Conservation (phyloP, 2,888 invertebrate species). For the Oscheius sp. region DNA sequence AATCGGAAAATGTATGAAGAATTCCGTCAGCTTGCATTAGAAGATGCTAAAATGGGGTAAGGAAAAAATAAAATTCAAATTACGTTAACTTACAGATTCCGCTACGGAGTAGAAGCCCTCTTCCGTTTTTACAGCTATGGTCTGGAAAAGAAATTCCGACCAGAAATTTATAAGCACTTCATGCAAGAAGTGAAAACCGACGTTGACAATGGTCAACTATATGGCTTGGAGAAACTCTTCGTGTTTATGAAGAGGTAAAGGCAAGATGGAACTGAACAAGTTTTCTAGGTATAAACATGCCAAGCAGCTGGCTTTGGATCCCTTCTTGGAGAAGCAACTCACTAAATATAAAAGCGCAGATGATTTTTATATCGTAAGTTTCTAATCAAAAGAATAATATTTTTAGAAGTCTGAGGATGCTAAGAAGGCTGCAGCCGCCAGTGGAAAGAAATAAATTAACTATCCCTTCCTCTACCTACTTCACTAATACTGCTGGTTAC, state of each 20-base stretch:
- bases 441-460: neutral
- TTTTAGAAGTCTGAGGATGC: constrained; percentile 13
- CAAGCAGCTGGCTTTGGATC: constrained; percentile 71
- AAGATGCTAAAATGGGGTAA: constrained; percentile 89
- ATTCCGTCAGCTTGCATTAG: constrained; percentile 88
- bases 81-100: constrained; percentile 45
- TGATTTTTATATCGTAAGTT: constrained; percentile 68
- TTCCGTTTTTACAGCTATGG: constrained; percentile 99
- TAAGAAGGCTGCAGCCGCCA: neutral
- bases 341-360: constrained; percentile 73
- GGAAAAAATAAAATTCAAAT: neutral
- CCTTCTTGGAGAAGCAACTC: constrained; percentile 71
- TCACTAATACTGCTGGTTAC: neutral
- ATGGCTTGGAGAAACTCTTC: constrained; percentile 99
- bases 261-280: neutral
- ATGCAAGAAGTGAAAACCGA: constrained; percentile 75
- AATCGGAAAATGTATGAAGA: constrained; percentile 98
- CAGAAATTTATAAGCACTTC: constrained; percentile 94
- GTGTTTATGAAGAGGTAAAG: constrained; percentile 83
- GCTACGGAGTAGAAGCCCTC: constrained; percentile 77
- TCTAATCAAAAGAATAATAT: neutral
- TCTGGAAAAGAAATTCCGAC: constrained; percentile 91
- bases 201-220: constrained; percentile 81
- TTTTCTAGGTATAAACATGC: constrained; percentile 55
- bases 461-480: neutral